Evolutionary conservation across 2,113 vertebrate species (phyloP).

Genomic region (Microcebus jonahi): DNA sequence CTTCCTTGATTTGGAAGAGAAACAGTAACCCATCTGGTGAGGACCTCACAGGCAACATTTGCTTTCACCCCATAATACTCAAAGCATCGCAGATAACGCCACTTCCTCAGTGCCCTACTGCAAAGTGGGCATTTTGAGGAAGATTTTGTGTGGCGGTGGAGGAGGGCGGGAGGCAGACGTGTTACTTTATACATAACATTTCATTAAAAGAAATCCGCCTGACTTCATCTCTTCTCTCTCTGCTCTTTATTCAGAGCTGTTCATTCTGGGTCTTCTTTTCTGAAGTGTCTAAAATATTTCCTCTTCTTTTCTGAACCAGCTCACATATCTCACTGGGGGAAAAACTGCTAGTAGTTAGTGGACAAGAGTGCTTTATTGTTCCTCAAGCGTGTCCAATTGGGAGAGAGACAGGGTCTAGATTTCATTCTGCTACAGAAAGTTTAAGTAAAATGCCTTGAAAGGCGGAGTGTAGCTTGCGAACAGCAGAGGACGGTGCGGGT

Average conservation of each 20-base stretch:
- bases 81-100: neutral
- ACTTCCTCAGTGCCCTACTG: neutral
- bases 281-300: neutral
- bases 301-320: neutral
- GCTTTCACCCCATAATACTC: neutral
- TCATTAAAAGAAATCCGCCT: neutral
- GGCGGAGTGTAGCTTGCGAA: neutral
- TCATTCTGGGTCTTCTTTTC: neutral
- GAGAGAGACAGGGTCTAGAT: neutral
- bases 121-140: neutral
- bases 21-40: neutral
- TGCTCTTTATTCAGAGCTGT: neutral
- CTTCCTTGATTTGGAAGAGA: neutral
- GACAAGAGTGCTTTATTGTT: neutral
- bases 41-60: neutral
- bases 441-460: neutral
- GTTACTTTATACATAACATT: neutral
- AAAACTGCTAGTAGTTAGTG: neutral
- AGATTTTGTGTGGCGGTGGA: neutral
- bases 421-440: neutral
- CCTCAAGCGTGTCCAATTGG: fast-evolving
- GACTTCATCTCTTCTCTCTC: neutral
- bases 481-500: neutral
- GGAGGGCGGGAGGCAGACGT: neutral
- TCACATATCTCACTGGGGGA: neutral